Conservation (phyloP, 2,888 invertebrate genomes). For the Netelia virgata region DNA sequence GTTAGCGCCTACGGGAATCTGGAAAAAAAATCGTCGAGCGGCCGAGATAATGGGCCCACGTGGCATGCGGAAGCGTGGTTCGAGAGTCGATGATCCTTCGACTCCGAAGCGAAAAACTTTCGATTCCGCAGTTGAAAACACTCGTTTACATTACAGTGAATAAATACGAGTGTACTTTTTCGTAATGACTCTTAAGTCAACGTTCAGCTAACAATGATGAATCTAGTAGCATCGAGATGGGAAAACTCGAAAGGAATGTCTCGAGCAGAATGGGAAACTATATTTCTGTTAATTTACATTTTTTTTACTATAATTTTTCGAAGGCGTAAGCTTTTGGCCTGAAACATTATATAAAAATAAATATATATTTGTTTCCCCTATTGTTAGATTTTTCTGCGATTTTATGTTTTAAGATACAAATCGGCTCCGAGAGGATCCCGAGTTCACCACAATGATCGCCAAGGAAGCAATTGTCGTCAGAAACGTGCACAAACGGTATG, state of each 20-base stretch:
- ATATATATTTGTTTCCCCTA: neutral
- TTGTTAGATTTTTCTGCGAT: neutral
- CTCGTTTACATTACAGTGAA: neutral
- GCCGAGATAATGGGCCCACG: slow-evolving; percentile 11
- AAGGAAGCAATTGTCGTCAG: slow-evolving; percentile 89
- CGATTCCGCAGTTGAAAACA: neutral
- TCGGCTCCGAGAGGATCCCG: slow-evolving; percentile 17
- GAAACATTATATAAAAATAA: neutral
- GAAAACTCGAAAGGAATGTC: no score
- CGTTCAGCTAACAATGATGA: neutral
- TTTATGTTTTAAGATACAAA: slow-evolving; percentile 50
- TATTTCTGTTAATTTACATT: no score
- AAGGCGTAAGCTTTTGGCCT: no score
- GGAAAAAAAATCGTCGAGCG: slow-evolving; percentile 9
- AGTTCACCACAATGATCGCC: slow-evolving; percentile 73
- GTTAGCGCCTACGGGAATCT: neutral
- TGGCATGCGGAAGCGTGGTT: slow-evolving; percentile 12
- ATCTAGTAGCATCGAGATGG: neutral
- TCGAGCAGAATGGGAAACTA: no score
- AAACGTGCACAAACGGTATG: slow-evolving; percentile 90
- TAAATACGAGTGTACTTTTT: neutral
- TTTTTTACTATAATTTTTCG: no score
- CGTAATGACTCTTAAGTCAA: neutral
- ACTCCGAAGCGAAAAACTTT: slow-evolving; percentile 3
- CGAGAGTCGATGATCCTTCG: slow-evolving; percentile 32